phyloP scores from a whole-genome alignment of 2,797 vertebrate species.

The Chromis chromis region DNA sequence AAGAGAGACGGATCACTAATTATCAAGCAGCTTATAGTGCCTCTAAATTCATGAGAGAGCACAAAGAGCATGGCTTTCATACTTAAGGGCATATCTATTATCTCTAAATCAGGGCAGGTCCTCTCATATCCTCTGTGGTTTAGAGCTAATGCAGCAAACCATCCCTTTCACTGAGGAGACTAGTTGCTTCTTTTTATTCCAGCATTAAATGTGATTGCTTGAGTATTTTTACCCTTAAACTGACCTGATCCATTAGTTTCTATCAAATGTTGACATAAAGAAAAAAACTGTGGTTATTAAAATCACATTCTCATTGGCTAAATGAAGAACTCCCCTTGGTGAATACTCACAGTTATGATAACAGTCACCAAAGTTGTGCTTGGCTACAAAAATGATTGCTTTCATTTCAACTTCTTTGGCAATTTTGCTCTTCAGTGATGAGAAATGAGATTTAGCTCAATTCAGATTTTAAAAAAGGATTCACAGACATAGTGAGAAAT shows the following conservation, averaged over 20 bases:
- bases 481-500: background rate
- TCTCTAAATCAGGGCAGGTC: background rate
- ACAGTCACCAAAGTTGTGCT: background rate
- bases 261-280: background rate
- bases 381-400: background rate
- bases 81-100: background rate
- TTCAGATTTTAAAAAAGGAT: background rate
- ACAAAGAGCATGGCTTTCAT: background rate
- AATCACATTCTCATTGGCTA: background rate
- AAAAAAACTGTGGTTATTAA: background rate
- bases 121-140: background rate
- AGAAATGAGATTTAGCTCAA: background rate
- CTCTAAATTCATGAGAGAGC: background rate
- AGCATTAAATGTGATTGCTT: background rate
- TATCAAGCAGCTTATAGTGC: background rate
- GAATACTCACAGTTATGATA: background rate
- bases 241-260: background rate
- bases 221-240: background rate
- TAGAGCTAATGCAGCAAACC: background rate
- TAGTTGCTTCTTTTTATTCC: background rate
- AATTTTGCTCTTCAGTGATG: background rate
- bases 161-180: background rate
- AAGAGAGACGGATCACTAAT: background rate
- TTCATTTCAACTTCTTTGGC: background rate
- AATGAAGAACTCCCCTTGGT: background rate